These are phyloP conservation scores for Aphis craccivora DNA, from an alignment of 1,140 invertebrate genomes.

Conservation along the genomic window DNA sequence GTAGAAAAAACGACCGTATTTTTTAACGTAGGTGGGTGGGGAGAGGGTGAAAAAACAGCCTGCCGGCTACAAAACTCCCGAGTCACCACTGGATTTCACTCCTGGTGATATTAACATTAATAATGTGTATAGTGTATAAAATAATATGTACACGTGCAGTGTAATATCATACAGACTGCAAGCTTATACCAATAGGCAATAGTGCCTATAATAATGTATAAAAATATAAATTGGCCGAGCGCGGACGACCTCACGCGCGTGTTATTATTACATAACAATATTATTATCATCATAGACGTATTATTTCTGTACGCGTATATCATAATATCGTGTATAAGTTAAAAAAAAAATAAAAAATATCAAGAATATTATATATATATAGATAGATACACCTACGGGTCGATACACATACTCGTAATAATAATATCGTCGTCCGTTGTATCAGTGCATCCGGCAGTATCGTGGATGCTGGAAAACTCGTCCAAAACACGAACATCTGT, in stretches of 20 bases:
- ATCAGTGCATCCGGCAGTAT: neutral
- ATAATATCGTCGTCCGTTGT: neutral
- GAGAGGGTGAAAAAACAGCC: neutral
- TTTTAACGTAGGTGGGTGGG: too few species aligned
- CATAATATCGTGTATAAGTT: neutral
- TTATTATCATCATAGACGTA: neutral
- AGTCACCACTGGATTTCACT: neutral
- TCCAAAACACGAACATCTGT: constrained; percentile 2
- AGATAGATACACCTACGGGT: neutral
- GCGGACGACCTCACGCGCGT: neutral
- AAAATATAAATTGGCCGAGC: neutral
- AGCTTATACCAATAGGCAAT: too few species aligned
- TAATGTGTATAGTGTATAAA: neutral
- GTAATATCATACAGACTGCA: too few species aligned
- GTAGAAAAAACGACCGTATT: neutral
- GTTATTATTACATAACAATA: neutral
- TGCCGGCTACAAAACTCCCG: neutral
- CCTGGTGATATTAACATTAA: neutral
- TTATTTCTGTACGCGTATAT: neutral
- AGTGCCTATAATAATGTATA: neutral
- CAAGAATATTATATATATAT: neutral
- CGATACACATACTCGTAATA: neutral
- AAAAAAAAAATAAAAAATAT: neutral
- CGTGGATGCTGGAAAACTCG: neutral
- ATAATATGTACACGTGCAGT: neutral